Evolutionary conservation across 2,797 vertebrate genomes (phyloP), one percentile per base, ranked within the genome.

Genomic region (Karalla daura): DNA sequence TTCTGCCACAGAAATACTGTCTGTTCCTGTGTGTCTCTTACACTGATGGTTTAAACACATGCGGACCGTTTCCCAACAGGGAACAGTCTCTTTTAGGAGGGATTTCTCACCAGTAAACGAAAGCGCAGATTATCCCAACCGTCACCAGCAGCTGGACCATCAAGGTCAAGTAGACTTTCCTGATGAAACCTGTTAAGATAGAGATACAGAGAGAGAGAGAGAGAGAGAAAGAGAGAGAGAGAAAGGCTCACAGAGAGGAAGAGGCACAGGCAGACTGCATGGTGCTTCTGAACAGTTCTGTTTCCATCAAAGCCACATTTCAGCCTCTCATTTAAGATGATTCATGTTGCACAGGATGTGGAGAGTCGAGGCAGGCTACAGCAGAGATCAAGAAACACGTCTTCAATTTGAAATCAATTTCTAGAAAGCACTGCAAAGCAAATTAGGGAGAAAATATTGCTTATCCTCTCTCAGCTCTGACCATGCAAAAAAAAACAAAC

Each of bases 141-240:
- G 94, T 94, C 58, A 91, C 51, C 36, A 94, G 59, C 24, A 95
- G 86, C 76, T 94, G 94, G 70, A 90, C 47, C 89, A 91, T 86
- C 81, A 95, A 85, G 37, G 86, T 93, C 65, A 94, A 67, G 76
- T 94, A 94, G 52, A 94, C 94, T 79, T 94, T 94, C 73, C 83
- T 91, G 33, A 93, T 85, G 63, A 95, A 95, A 56, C 86, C 94
- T 95, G 72, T 21, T 62, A 21, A 66, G 45, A 68, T 7, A 55
- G 24, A 62, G 13, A 21, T 11, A 58, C 15, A 18, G 13, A 66
- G 8, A 37, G 28, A 52, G 39, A 47, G 46, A 40, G 5, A 60
- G 20, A 15, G 2, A 45, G 40, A 66, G 45, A 68, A 8, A 55
- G 24, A 62, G 13, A 21, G 13, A 58, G 15, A 18, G 13, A 66